phyloP scores from a whole-genome alignment of 2,113 vertebrate genomes.

The Diphyllodes magnificus region DNA sequence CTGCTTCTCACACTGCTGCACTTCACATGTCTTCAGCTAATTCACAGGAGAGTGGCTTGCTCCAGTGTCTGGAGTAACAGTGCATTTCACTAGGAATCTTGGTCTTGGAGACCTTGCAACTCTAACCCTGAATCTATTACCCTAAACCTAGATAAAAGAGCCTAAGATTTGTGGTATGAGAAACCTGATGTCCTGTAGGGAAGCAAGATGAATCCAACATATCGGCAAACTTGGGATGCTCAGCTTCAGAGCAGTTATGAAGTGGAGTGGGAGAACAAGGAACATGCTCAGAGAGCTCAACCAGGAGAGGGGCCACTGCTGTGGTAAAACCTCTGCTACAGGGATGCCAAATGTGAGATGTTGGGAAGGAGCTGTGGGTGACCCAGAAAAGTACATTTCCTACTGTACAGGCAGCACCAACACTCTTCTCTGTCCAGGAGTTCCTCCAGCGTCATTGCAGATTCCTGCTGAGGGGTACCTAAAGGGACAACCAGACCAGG shows the following conservation, averaged over 20 bases:
- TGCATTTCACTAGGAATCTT: not conserved
- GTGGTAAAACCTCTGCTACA: not conserved
- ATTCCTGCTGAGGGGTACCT: not conserved
- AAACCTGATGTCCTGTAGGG: not conserved
- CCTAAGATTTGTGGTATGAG: not conserved
- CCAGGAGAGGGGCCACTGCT: not conserved
- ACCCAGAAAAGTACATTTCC: not conserved
- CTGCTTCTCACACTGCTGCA: not conserved
- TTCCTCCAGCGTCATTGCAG: not conserved
- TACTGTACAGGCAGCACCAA: not conserved
- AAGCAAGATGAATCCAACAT: not conserved
- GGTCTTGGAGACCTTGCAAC: not conserved
- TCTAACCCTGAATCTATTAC: not conserved
- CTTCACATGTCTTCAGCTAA: not conserved
- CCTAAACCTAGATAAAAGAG: not conserved
- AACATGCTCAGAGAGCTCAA: not conserved
- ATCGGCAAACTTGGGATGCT: not conserved
- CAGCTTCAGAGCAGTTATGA: not conserved
- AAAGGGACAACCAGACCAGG: not conserved
- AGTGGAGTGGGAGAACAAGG: not conserved
- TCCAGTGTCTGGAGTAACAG: not conserved
- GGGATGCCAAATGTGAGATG: not conserved
- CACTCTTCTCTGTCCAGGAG: not conserved
- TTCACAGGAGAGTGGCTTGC: not conserved
- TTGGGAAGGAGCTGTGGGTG: not conserved